These are phyloP conservation scores for Lepus europaeus DNA, from an alignment of 2,113 vertebrate species.

Conservation along the genomic window DNA sequence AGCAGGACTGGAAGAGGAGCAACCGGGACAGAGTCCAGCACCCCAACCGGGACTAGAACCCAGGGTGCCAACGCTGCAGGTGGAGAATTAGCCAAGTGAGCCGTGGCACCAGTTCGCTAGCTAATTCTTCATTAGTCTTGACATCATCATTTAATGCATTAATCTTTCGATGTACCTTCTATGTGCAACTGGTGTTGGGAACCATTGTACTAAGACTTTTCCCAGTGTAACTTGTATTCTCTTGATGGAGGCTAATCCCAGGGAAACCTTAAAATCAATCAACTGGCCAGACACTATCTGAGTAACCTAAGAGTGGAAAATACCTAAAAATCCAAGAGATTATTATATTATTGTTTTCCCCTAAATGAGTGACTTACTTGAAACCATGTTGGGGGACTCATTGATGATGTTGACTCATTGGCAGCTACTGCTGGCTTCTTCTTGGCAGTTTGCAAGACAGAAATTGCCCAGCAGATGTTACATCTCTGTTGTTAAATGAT, in stretches of 20 bases:
- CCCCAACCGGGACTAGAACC: too few species aligned
- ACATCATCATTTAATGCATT: neutral
- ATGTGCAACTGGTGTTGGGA: neutral
- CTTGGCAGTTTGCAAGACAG: neutral
- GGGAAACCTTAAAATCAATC: neutral
- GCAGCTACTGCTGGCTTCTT: neutral
- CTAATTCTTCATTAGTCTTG: neutral
- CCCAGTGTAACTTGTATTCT: neutral
- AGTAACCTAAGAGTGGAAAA: slow-evolving; percentile 26
- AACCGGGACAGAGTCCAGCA: too few species aligned
- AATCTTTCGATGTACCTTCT: neutral
- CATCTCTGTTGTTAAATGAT: neutral
- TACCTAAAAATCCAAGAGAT: neutral
- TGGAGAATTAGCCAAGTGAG: too few species aligned
- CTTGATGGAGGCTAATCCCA: neutral
- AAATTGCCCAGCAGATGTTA: slow-evolving; percentile 5
- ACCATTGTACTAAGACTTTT: neutral
- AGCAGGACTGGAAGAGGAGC: too few species aligned
- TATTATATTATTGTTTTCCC: neutral
- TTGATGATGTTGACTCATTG: neutral
- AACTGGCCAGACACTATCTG: neutral
- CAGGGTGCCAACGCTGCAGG: too few species aligned
- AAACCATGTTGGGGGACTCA: neutral
- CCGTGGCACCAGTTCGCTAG: too few species aligned
- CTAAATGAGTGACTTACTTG: slow-evolving; percentile 45